A percentile compares a stretch with the other conserved stretches of the same genome.
Evolutionary conservation across 2,113 vertebrate genomes (phyloP).

Genomic region (Peromyscus maniculatus): DNA sequence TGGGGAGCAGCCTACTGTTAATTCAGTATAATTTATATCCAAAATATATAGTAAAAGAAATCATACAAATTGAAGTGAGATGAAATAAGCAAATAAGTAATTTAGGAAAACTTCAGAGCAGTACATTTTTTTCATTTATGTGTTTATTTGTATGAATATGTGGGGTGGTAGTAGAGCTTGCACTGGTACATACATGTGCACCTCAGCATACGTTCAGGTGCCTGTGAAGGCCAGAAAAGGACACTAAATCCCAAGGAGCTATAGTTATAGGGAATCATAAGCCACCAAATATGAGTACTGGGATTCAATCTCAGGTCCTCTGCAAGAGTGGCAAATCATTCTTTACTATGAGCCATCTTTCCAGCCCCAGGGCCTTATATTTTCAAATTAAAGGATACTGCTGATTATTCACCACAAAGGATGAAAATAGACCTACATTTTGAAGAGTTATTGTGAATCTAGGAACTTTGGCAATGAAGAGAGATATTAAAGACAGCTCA

Average conservation of each 20-base stretch:
- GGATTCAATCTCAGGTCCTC: neutral
- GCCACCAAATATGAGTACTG: neutral
- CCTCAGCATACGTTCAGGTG: neutral
- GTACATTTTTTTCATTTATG: constrained; percentile 28
- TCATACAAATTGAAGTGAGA: neutral
- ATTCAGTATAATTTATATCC: neutral
- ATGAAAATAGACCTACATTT: neutral
- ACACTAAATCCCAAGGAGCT: neutral
- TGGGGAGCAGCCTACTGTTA: neutral
- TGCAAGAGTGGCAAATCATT: neutral
- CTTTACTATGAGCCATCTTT: neutral
- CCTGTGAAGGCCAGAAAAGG: neutral
- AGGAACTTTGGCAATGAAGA: constrained; percentile 7
- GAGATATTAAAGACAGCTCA: neutral
- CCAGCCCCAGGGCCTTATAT: neutral
- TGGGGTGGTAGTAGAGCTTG: neutral
- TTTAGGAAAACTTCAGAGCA: neutral
- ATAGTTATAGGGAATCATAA: neutral
- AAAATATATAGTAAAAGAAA: neutral
- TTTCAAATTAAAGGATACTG: neutral
- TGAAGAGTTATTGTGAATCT: neutral
- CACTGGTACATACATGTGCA: neutral
- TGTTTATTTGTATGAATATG: neutral
- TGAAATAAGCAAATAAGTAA: neutral
- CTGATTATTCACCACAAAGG: neutral